These are phyloP conservation scores for Dicyrtoma fusca DNA, from an alignment of 2,888 invertebrate species.

Conservation along the genomic window DNA sequence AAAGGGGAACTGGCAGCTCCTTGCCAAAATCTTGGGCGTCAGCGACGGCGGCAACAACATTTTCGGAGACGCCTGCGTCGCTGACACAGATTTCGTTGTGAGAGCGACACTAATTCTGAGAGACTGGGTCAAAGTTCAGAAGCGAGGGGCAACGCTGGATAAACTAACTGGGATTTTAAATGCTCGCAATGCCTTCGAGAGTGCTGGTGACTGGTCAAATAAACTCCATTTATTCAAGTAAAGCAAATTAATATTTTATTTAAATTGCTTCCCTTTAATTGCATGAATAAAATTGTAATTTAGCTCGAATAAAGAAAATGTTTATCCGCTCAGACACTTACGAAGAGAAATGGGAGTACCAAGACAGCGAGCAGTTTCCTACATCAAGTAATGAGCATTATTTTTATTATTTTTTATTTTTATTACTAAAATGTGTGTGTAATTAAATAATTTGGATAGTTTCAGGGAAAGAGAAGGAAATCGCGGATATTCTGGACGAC, in stretches of 20 bases:
- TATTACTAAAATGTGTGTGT: not conserved
- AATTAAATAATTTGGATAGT: constrained; percentile 30
- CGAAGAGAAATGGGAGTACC: constrained; percentile 43
- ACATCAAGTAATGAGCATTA: not conserved
- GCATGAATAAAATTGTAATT: no score
- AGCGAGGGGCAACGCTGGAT: constrained; percentile 35
- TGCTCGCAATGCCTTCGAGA: not conserved
- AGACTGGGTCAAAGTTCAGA: constrained; percentile 39
- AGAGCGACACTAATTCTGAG: constrained; percentile 42
- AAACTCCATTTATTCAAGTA: not conserved
- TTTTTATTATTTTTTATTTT: not conserved
- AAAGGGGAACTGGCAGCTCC: constrained; percentile 30
- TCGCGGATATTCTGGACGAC: constrained; percentile 41
- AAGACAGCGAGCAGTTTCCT: constrained; percentile 24
- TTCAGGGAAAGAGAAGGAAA: constrained; percentile 42
- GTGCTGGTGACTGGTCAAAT: constrained; percentile 18
- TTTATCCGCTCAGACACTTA: constrained; percentile 43
- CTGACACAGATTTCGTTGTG: constrained; percentile 39
- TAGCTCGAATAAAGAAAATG: constrained; percentile 48
- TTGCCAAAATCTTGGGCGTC: constrained; percentile 27
- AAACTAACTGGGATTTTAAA: not conserved
- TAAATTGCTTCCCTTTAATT: no score
- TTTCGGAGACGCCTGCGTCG: constrained; percentile 14
- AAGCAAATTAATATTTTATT: not conserved
- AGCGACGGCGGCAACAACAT: not conserved